Evolutionary conservation across 2,888 invertebrate species (phyloP).

Genomic region (Trichogramma dendrolimi): DNA sequence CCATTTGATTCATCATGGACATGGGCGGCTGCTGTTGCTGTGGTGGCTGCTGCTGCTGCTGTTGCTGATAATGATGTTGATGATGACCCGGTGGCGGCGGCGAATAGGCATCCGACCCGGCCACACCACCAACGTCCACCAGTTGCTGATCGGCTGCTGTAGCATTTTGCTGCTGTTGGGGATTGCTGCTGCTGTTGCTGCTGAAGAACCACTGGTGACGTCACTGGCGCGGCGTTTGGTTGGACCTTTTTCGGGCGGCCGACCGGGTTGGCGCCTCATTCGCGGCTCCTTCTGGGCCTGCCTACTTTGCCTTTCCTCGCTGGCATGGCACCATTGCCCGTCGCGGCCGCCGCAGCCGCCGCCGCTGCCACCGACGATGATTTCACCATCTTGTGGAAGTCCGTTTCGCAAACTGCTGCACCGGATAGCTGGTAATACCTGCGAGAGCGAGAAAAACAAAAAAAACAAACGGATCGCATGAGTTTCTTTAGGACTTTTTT

Average conservation of each 20-base stretch:
- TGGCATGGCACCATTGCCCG: slow-evolving; percentile 62
- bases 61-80: slow-evolving; percentile 44
- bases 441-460: slow-evolving; percentile 30
- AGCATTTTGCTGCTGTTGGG: slow-evolving; percentile 37
- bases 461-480: neutral
- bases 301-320: slow-evolving; percentile 87
- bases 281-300: slow-evolving; percentile 81
- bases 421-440: slow-evolving; percentile 88
- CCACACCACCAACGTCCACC: slow-evolving; percentile 35
- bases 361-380: slow-evolving; percentile 57
- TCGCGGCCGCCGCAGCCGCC: slow-evolving; percentile 64
- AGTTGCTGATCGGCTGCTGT: slow-evolving; percentile 37
- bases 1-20: slow-evolving; percentile 34
- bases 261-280: slow-evolving; percentile 65
- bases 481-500: too few species aligned
- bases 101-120: slow-evolving; percentile 48
- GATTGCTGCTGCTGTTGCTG: slow-evolving; percentile 33
- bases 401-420: slow-evolving; percentile 88
- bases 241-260: slow-evolving; percentile 52
- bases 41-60: slow-evolving; percentile 40
- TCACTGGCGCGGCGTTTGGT: slow-evolving; percentile 42
- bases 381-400: slow-evolving; percentile 90
- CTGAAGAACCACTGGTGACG: slow-evolving; percentile 40
- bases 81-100: slow-evolving; percentile 52
- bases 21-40: slow-evolving; percentile 28